Conservation (phyloP, 2,113 vertebrate genomes). For the Myiozetetes cayanensis region DNA sequence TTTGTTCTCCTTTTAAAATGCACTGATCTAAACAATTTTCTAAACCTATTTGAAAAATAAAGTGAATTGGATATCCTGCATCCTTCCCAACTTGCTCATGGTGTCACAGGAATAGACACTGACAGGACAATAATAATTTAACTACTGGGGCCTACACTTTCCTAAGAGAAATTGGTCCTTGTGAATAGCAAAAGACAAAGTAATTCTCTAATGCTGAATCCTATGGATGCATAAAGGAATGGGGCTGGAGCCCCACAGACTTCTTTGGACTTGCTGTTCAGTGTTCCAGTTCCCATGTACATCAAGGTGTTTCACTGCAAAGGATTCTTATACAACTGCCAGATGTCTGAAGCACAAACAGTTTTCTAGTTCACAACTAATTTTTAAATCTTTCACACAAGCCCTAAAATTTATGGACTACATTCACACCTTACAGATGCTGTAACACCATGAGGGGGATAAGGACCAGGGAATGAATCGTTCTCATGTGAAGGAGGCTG, state of each 20-base stretch:
- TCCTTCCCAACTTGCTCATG: background rate
- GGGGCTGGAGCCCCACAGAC: background rate
- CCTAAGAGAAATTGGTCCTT: background rate
- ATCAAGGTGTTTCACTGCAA: background rate
- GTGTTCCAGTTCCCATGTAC: background rate
- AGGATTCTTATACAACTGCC: background rate
- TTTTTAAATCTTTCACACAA: background rate
- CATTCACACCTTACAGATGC: background rate
- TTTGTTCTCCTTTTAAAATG: background rate
- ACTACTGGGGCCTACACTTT: background rate
- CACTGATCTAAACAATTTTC: background rate
- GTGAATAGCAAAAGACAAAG: background rate
- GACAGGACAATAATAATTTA: background rate
- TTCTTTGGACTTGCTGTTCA: background rate
- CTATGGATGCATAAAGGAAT: background rate
- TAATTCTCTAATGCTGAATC: background rate
- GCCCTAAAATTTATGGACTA: background rate
- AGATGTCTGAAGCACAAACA: background rate
- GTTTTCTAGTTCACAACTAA: background rate
- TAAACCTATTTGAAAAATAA: background rate
- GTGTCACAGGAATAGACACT: background rate
- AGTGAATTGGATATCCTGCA: background rate
- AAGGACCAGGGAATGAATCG: background rate
- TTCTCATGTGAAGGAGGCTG: background rate
- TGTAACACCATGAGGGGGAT: rapidly evolving